Conservation (phyloP, 2,888 invertebrate species). For the Augochlorella aurata region DNA sequence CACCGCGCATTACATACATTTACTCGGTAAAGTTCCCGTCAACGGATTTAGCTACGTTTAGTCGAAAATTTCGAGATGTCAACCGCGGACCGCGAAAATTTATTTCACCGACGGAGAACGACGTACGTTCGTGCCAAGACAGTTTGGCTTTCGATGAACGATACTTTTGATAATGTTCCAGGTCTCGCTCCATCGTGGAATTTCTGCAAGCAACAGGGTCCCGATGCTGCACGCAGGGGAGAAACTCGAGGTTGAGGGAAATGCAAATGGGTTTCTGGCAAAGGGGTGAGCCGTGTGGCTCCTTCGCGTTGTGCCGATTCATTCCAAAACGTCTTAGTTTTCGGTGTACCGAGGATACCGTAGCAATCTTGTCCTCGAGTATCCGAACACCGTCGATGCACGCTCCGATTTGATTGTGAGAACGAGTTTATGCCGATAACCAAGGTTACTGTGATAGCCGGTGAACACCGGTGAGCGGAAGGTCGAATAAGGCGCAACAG, state of each 20-base stretch:
- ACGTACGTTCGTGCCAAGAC: neutral
- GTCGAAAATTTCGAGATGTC: neutral
- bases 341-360: slow-evolving; percentile 40
- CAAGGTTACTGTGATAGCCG: slow-evolving; percentile 20
- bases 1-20: too few species aligned
- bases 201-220: neutral
- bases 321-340: slow-evolving; percentile 27
- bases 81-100: neutral
- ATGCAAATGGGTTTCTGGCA: slow-evolving; percentile 70
- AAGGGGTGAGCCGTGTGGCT: slow-evolving; percentile 66
- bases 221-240: slow-evolving; percentile 8
- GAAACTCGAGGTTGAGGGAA: slow-evolving; percentile 39
- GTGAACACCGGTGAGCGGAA: slow-evolving; percentile 40
- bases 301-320: slow-evolving; percentile 44
- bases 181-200: slow-evolving; percentile 1
- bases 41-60: neutral
- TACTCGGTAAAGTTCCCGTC: too few species aligned
- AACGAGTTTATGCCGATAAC: slow-evolving; percentile 70
- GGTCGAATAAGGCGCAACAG: slow-evolving; percentile 62
- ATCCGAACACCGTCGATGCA: slow-evolving; percentile 11
- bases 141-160: neutral
- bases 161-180: slow-evolving; percentile 22
- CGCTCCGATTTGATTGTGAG: neutral
- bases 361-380: slow-evolving; percentile 41
- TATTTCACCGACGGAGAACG: neutral